Percentiles rank a stretch among this genome's conserved stretches.
Evolutionary conservation across 2,888 invertebrate species (phyloP).

Genomic region (Caradrina kadenii): DNA sequence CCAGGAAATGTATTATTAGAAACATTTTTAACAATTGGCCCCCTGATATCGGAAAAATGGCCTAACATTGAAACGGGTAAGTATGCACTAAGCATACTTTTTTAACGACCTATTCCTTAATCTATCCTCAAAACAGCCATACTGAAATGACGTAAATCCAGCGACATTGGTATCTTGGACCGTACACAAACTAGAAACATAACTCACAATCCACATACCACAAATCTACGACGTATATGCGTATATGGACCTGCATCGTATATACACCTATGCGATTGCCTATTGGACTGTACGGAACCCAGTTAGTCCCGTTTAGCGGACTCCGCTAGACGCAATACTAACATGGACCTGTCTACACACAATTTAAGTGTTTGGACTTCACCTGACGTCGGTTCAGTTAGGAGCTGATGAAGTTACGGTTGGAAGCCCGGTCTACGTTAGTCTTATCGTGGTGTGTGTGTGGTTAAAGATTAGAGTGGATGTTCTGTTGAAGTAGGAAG

Average conservation of each 20-base stretch:
- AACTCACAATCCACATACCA: neutral
- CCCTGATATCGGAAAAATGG: no score
- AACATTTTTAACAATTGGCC: no score
- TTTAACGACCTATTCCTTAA: no score
- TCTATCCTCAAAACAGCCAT: no score
- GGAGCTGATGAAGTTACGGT: constrained; percentile 22
- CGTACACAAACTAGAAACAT: neutral
- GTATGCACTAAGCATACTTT: no score
- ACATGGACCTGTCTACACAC: constrained; percentile 26
- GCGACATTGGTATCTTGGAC: neutral
- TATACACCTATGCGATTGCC: constrained; percentile 17
- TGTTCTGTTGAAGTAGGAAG: neutral
- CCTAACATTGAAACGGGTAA: no score
- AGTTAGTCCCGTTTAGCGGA: constrained; percentile 52
- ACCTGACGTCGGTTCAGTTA: constrained; percentile 14
- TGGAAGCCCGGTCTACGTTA: neutral
- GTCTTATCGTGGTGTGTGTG: constrained; percentile 4
- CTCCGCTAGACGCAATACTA: constrained; percentile 19
- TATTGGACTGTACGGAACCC: constrained; percentile 44
- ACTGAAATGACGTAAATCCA: neutral
- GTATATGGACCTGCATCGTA: neutral
- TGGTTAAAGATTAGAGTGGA: neutral
- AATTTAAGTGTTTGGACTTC: constrained; percentile 31
- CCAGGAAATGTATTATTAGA: no score
- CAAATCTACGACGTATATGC: constrained; percentile 17